Evolutionary conservation across 1,140 invertebrate genomes (phyloP).

Genomic region (Bradynema listronoti): DNA sequence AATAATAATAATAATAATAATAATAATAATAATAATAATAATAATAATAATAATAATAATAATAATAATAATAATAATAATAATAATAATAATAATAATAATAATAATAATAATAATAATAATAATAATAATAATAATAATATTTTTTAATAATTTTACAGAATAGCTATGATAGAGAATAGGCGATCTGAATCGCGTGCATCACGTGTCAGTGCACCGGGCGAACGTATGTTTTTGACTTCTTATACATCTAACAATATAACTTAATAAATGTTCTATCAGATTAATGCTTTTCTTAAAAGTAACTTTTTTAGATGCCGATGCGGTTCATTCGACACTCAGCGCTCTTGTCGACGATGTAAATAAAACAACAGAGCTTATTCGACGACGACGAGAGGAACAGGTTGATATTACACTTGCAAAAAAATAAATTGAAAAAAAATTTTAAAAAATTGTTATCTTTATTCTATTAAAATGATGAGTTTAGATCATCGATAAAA

Average conservation of each 20-base stretch:
- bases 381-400: conserved; percentile 47
- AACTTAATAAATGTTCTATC: background rate
- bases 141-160: too few relatives aligned
- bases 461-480: background rate
- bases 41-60: too few relatives aligned
- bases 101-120: too few relatives aligned
- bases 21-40: too few relatives aligned
- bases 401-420: conserved; percentile 19
- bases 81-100: too few relatives aligned
- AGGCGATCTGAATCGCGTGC: conserved; percentile 37
- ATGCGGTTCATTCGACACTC: conserved; percentile 48
- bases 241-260: too few relatives aligned
- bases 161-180: conserved; percentile 22
- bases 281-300: background rate
- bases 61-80: too few relatives aligned
- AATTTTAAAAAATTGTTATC: conserved; percentile 9
- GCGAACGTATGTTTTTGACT: conserved; percentile 34
- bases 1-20: too few relatives aligned
- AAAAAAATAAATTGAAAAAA: conserved; percentile 8
- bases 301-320: conserved; percentile 42
- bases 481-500: conserved; percentile 44
- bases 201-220: conserved; percentile 23
- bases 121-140: too few relatives aligned
- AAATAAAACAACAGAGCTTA: conserved; percentile 54
- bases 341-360: conserved; percentile 48